These are phyloP conservation scores for Podarcis raffonei DNA, from an alignment of 2,113 vertebrate genomes.

Conservation along the genomic window DNA sequence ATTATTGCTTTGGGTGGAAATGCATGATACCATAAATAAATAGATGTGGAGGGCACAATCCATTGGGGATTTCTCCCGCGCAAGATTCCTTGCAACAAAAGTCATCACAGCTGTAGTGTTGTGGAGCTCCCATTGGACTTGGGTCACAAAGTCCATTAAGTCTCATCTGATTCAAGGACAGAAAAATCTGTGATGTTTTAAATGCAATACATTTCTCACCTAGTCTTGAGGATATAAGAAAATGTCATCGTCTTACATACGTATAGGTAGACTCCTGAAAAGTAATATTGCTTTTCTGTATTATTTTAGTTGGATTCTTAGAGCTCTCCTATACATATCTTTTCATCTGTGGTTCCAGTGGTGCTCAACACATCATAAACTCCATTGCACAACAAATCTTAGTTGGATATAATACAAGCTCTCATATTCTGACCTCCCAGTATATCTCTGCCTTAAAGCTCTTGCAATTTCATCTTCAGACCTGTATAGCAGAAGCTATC, in stretches of 20 bases:
- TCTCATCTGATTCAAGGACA: not conserved
- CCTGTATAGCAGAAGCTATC: not conserved
- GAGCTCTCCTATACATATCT: not conserved
- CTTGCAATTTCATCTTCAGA: not conserved
- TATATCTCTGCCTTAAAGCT: not conserved
- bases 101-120: not conserved
- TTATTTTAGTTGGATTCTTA: not conserved
- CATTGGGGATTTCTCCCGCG: not conserved
- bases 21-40: constrained; percentile 16
- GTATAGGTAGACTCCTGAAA: not conserved
- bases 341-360: not conserved
- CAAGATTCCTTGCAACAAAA: not conserved
- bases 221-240: not conserved
- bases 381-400: not conserved
- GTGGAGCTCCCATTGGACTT: not conserved
- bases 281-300: not conserved
- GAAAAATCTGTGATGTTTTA: not conserved
- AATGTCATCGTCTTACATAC: not conserved
- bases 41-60: not conserved
- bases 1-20: constrained; percentile 31
- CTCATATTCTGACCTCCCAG: not conserved
- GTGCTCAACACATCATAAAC: not conserved
- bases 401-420: not conserved
- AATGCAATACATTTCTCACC: not conserved
- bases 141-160: not conserved